Evolutionary conservation across 1,140 invertebrate species (phyloP).

Genomic region (Tetragnatha versicolor): DNA sequence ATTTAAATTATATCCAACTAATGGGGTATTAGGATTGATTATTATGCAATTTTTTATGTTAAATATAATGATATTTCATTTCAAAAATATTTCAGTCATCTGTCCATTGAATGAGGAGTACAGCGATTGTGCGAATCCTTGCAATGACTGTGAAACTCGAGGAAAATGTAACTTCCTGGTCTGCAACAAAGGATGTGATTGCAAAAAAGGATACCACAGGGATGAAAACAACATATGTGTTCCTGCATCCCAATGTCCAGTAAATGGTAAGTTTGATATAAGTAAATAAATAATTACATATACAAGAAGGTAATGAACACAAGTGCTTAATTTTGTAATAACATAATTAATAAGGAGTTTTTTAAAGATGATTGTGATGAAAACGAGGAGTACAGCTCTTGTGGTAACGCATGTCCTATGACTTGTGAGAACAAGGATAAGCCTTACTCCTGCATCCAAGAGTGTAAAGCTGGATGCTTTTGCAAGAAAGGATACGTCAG

Average conservation of each 20-base stretch:
- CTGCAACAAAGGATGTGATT: conserved; percentile 45
- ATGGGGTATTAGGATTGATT: no score
- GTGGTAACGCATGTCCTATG: not conserved
- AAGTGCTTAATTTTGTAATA: no score
- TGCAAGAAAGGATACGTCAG: conserved; percentile 27
- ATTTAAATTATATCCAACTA: no score
- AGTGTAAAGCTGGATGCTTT: conserved; percentile 43
- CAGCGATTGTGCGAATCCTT: conserved; percentile 13
- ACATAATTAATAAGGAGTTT: not conserved
- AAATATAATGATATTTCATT: no score
- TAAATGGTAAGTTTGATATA: not conserved
- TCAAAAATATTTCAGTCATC: not conserved
- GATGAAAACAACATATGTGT: conserved; percentile 20
- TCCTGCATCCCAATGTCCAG: not conserved
- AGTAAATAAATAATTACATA: no score
- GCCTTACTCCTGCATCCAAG: no score
- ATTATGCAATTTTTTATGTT: no score
- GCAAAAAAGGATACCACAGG: conserved; percentile 28
- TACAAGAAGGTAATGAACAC: no score
- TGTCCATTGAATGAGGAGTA: conserved; percentile 17
- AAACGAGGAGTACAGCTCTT: not conserved
- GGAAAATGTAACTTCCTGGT: conserved; percentile 36
- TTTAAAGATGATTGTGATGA: not conserved
- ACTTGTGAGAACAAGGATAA: no score
- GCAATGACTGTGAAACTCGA: conserved; percentile 32